Evolutionary conservation across 1,140 invertebrate species (phyloP), one percentile per base, ranked within the genome.

Genomic region (Mamestra configurata): DNA sequence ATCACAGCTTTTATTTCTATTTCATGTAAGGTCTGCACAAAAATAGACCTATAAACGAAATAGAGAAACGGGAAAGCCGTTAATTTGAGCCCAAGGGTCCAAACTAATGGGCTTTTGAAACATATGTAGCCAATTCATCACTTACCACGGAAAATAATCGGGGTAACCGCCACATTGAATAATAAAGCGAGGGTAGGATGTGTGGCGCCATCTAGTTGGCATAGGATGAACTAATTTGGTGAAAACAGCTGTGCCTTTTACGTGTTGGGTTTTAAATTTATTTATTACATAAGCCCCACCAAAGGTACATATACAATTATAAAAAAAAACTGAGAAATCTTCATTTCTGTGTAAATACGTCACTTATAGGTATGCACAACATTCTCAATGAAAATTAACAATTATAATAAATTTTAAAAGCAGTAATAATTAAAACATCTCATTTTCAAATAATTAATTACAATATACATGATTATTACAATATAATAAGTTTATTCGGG

Each of bases 71-170:
- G 43, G 43, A 70, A 24, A 40, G 66, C 22, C 66, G 66, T 70
- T 70, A 70, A 70, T 70, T 70, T 46, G 40, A 27, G 4, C 66
- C 40, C 66, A 49, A 49, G 66, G 66, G 66, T 27, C 66, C 40
- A 35, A 11, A 15, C 22, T 70, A 70, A 70, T 70, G 35, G 66
- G 20, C 37, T 70, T 70, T 70, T 70, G 40, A 70, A 70, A 70
- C 66, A 70, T 70, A 70, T 70, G 66, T 70, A 68, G 6, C 37
- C 64, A 24, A 68, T 68, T 68, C 43, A 68, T 68, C 64, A 68
- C 64, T 68, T 49, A 68, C 20, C 40, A 27, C 64, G 64, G 40
- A 68, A 68, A 68, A 68, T 68, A 68, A 68, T 68, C 64, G 64
- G 22, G 37, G 20, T 4, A 46, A 49, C 40, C 40, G 20, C 20